Percentiles rank a stretch among this genome's conserved stretches.
These are phyloP conservation scores for Imbricaverruca yamaguchii DNA, from an alignment of 2,888 invertebrate species.

Conservation along the genomic window DNA sequence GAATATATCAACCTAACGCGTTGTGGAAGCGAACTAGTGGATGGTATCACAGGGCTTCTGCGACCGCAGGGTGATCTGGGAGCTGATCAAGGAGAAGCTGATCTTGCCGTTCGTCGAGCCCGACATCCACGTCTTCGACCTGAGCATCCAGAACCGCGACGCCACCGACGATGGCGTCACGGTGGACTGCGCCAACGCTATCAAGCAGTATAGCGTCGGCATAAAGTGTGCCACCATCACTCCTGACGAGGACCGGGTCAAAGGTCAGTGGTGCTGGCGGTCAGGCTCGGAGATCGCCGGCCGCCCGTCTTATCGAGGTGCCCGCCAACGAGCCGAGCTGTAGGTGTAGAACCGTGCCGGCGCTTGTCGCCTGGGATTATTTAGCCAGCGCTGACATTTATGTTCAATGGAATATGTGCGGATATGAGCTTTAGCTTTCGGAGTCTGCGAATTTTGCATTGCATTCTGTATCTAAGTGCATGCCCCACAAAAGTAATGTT, in stretches of 20 bases:
- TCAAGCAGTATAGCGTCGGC: constrained; percentile 95
- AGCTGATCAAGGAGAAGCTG: constrained; percentile 91
- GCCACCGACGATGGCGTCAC: constrained; percentile 92
- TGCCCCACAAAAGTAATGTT: too few relatives aligned
- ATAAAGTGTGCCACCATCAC: constrained; percentile 99
- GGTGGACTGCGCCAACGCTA: constrained; percentile 90
- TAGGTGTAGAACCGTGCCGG: too few relatives aligned
- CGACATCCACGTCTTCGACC: constrained; percentile 85
- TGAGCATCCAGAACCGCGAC: constrained; percentile 92
- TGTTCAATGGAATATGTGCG: too few relatives aligned
- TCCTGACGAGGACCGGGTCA: constrained; percentile 89
- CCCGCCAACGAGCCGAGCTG: too few relatives aligned
- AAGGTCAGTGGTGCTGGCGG: not conserved
- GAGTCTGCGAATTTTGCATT: too few relatives aligned
- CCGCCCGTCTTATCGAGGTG: too few relatives aligned
- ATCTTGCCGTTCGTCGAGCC: constrained; percentile 93
- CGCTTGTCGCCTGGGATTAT: too few relatives aligned
- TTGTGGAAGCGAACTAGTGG: not conserved
- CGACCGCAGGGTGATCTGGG: constrained; percentile 81
- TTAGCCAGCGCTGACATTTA: too few relatives aligned
- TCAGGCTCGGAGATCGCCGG: not conserved
- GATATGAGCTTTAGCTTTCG: too few relatives aligned
- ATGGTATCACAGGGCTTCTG: not conserved
- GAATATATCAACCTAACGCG: not conserved
- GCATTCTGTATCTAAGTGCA: too few relatives aligned